These are phyloP conservation scores for Steatocranus sp. DNA, from an alignment of 2,797 vertebrate species.

Conservation along the genomic window DNA sequence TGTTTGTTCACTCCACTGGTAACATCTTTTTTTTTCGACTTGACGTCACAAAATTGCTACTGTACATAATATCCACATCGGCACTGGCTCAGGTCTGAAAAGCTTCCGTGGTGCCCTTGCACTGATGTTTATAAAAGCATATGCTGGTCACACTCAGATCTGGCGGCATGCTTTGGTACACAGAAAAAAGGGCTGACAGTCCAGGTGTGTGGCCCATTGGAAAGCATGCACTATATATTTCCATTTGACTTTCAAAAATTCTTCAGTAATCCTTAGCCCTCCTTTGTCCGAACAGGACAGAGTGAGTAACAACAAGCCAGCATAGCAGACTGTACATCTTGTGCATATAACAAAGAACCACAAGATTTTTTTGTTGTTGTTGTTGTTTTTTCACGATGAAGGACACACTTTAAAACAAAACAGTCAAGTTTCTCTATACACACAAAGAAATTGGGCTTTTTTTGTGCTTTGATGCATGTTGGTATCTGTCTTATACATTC, in stretches of 20 bases:
- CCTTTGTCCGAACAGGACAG: neutral
- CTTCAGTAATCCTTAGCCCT: neutral
- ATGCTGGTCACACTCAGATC: constrained; percentile 16
- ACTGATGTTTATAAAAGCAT: neutral
- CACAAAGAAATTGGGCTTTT: neutral
- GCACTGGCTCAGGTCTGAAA: constrained; percentile 26
- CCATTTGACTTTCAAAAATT: constrained; percentile 13
- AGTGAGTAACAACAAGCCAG: constrained; percentile 1
- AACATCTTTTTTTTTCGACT: constrained; percentile 2
- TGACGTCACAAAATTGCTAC: constrained; percentile 49
- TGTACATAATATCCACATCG: constrained; percentile 56
- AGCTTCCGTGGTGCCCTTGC: neutral
- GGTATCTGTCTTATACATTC: constrained; percentile 44
- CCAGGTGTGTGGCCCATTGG: constrained; percentile 32
- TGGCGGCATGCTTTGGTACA: constrained; percentile 40
- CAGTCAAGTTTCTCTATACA: neutral
- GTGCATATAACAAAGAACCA: constrained; percentile 38
- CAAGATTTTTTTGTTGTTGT: constrained; percentile 3
- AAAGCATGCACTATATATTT: constrained; percentile 65
- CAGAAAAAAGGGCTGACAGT: constrained; percentile 13
- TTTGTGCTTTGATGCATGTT: constrained; percentile 45
- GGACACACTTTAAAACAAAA: neutral
- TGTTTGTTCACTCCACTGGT: constrained; percentile 51
- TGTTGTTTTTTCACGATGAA: constrained; percentile 27
- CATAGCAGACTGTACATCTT: constrained; percentile 15